Percentiles rank a stretch among this genome's conserved stretches.
Conservation (phyloP, 2,797 vertebrate species). For the Mallotus villosus region DNA sequence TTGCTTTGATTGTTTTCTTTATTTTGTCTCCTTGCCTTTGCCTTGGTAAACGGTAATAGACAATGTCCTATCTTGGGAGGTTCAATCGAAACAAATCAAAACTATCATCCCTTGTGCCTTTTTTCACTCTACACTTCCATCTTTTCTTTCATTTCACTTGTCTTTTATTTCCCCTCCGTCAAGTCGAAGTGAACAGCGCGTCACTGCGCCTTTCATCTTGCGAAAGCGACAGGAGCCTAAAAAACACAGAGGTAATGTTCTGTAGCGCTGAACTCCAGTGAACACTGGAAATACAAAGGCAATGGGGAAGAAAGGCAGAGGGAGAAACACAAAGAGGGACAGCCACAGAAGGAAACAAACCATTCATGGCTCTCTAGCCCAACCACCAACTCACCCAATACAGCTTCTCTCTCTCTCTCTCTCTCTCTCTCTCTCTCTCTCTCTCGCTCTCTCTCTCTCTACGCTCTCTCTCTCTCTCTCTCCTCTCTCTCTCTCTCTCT, state of each 20-base stretch:
- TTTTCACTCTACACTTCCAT: constrained; percentile 40
- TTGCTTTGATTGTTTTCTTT: constrained; percentile 27
- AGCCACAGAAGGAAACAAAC: constrained; percentile 71
- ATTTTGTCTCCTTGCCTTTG: constrained; percentile 31
- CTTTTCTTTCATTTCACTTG: constrained; percentile 15
- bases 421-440: constrained; percentile 38
- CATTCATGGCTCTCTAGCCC: constrained; percentile 57
- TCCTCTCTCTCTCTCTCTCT: not conserved
- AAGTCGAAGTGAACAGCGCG: constrained; percentile 58
- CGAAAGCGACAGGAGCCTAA: constrained; percentile 55
- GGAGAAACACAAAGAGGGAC: constrained; percentile 67
- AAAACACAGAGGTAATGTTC: constrained; percentile 57
- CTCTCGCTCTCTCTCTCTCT: not conserved
- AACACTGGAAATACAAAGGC: constrained; percentile 41
- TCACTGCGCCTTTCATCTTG: constrained; percentile 59
- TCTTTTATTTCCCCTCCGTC: constrained; percentile 48
- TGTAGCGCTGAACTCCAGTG: constrained; percentile 57
- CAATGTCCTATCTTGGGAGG: constrained; percentile 46
- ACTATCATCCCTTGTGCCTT: constrained; percentile 36
- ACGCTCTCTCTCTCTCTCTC: constrained; percentile 39
- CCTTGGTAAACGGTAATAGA: constrained; percentile 45
- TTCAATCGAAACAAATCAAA: constrained; percentile 63
- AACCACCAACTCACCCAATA: constrained; percentile 11
- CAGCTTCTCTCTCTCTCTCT: constrained; percentile 43
- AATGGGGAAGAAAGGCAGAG: constrained; percentile 62